phyloP scores from a whole-genome alignment of 2,888 invertebrate genomes.

The Torymus aiolomorphi region DNA sequence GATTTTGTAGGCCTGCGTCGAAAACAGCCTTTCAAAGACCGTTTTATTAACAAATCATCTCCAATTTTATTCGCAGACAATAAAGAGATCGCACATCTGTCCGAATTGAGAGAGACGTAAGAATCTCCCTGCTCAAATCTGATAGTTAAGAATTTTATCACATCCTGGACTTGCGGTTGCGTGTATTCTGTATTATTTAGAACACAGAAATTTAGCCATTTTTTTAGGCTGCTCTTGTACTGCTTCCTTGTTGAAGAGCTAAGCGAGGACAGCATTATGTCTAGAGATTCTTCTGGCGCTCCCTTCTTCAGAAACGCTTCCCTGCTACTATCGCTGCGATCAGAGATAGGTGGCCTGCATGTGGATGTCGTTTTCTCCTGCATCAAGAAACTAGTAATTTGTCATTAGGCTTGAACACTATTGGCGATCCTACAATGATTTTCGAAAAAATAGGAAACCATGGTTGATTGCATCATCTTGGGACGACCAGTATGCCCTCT shows the following conservation, averaged over 20 bases:
- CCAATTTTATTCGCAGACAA: slow-evolving; percentile 44
- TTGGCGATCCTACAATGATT: neutral
- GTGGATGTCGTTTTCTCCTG: slow-evolving; percentile 43
- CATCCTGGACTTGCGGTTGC: neutral
- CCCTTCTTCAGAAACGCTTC: slow-evolving; percentile 40
- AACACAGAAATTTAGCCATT: slow-evolving; percentile 16
- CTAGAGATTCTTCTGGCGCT: slow-evolving; percentile 15
- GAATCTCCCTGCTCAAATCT: slow-evolving; percentile 25
- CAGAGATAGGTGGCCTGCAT: slow-evolving; percentile 39
- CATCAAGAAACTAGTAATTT: slow-evolving; percentile 54
- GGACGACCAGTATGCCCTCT: neutral
- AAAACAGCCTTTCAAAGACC: slow-evolving; percentile 47
- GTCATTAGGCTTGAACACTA: slow-evolving; percentile 37
- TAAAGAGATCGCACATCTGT: slow-evolving; percentile 41
- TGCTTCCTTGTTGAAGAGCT: neutral
- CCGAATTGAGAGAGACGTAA: slow-evolving; percentile 40
- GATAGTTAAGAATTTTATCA: slow-evolving; percentile 7
- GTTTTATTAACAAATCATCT: slow-evolving; percentile 28
- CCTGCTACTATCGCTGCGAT: slow-evolving; percentile 55
- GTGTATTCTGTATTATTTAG: neutral
- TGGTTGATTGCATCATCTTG: neutral
- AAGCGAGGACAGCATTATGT: slow-evolving; percentile 14
- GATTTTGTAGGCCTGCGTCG: slow-evolving; percentile 23
- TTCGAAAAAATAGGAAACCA: neutral
- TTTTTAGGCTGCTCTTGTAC: neutral